Conservation (phyloP, 2,888 invertebrate species). For the Itoplectis maculator region DNA sequence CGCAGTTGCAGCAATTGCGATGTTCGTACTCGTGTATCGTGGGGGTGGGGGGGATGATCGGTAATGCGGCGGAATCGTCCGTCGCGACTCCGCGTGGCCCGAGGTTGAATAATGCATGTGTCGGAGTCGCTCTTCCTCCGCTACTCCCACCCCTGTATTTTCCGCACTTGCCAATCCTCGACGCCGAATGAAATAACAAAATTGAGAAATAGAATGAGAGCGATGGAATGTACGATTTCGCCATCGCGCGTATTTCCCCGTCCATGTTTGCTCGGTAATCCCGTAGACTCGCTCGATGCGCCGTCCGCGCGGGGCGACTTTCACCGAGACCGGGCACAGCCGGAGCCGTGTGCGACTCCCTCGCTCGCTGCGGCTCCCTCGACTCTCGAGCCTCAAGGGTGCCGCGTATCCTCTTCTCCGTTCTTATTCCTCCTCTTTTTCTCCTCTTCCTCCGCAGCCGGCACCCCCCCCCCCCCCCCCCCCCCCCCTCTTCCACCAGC, state of each 20-base stretch:
- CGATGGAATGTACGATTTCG: slow-evolving; percentile 52
- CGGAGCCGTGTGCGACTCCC: background rate
- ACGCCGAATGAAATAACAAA: slow-evolving; percentile 39
- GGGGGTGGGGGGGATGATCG: slow-evolving; percentile 12
- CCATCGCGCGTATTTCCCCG: slow-evolving; percentile 75
- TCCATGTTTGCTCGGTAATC: slow-evolving; percentile 79
- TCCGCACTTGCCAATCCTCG: slow-evolving; percentile 66
- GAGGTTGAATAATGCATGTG: slow-evolving; percentile 81
- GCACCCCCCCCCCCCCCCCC: no score
- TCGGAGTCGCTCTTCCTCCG: slow-evolving; percentile 75
- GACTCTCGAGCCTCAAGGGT: slow-evolving; percentile 53
- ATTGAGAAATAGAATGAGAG: slow-evolving; percentile 40
- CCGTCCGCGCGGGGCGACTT: slow-evolving; percentile 48
- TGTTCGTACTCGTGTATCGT: slow-evolving; percentile 22
- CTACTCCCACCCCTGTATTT: slow-evolving; percentile 76
- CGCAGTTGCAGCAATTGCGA: slow-evolving; percentile 2
- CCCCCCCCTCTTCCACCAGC: no score
- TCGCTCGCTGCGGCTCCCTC: slow-evolving; percentile 25
- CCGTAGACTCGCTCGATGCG: slow-evolving; percentile 75
- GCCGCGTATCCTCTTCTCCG: slow-evolving; percentile 31
- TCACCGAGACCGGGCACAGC: background rate
- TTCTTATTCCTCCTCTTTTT: background rate
- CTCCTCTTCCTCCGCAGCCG: background rate
- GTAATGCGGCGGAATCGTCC: slow-evolving; percentile 75
- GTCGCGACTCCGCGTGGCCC: slow-evolving; percentile 81